These are phyloP conservation scores for Cecropterus lyciades DNA, from an alignment of 1,140 invertebrate species.

Conservation along the genomic window DNA sequence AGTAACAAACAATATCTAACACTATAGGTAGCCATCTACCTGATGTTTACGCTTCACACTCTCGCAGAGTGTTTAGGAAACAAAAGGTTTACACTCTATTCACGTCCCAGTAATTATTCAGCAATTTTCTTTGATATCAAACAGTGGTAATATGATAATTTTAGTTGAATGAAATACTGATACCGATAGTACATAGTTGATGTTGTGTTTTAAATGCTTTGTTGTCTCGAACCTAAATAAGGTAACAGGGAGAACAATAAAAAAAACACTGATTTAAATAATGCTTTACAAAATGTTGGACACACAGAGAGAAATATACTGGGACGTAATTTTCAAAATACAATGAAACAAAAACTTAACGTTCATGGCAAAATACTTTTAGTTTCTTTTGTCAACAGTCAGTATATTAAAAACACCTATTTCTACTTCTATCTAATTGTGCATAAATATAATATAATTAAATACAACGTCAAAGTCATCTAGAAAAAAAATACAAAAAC, in stretches of 20 bases:
- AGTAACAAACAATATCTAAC: conserved; percentile 3
- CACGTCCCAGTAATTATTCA: neutral
- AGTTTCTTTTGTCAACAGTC: neutral
- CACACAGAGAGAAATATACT: neutral
- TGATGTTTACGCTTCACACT: conserved; percentile 1
- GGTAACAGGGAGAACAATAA: too few species aligned
- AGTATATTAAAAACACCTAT: conserved; percentile 3
- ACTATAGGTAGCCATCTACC: neutral
- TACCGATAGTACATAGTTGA: too few species aligned
- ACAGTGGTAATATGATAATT: too few species aligned
- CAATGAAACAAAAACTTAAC: conserved; percentile 1
- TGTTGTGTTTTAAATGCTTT: too few species aligned
- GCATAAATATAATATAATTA: conserved; percentile 7
- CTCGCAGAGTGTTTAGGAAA: neutral
- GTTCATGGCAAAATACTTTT: neutral
- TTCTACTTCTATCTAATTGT: conserved; percentile 17
- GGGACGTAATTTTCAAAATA: neutral
- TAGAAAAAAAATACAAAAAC: conserved; percentile 1
- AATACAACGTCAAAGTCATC: neutral
- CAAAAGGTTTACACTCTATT: neutral
- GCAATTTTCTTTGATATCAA: too few species aligned
- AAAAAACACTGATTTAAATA: too few species aligned
- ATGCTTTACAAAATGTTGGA: too few species aligned
- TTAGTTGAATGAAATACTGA: too few species aligned
- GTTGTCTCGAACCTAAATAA: too few species aligned